Percentiles rank a stretch among this genome's conserved stretches.
Evolutionary conservation across 1,140 invertebrate species (phyloP).

Genomic region (Philaenus spumarius): DNA sequence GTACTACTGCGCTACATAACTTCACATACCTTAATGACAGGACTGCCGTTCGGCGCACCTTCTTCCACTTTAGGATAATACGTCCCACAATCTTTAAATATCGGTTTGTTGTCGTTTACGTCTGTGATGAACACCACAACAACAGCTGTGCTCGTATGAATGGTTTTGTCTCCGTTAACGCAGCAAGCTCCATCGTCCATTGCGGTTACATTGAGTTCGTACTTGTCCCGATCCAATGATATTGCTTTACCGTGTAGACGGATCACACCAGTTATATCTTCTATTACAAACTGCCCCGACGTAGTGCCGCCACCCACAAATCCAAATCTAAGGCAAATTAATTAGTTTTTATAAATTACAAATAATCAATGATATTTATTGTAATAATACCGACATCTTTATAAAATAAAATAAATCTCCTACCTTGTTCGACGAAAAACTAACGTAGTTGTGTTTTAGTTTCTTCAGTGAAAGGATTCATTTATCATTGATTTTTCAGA

Average conservation of each 20-base stretch:
- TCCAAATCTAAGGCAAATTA: conserved; percentile 56
- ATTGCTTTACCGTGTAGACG: conserved; percentile 78
- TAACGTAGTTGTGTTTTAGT: too few relatives aligned
- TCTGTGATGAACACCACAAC: conserved; percentile 93
- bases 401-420: too few relatives aligned
- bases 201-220: conserved; percentile 90
- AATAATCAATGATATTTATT: too few relatives aligned
- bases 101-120: conserved; percentile 92
- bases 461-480: too few relatives aligned
- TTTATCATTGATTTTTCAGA: too few relatives aligned
- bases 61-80: conserved; percentile 91
- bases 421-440: too few relatives aligned
- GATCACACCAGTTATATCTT: conserved; percentile 92
- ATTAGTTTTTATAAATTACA: too few relatives aligned
- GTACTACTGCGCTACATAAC: not conserved
- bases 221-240: conserved; percentile 79
- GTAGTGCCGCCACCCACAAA: conserved; percentile 85
- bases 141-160: conserved; percentile 90
- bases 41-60: conserved; percentile 84
- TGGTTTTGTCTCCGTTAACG: conserved; percentile 71
- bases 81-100: conserved; percentile 86
- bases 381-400: too few relatives aligned
- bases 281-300: conserved; percentile 90
- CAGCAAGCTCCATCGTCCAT: conserved; percentile 92
- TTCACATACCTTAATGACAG: conserved; percentile 66